These are phyloP conservation scores for Montipora cactus DNA, from an alignment of 64 coral and sea anemone genomes.

Conservation along the genomic window DNA sequence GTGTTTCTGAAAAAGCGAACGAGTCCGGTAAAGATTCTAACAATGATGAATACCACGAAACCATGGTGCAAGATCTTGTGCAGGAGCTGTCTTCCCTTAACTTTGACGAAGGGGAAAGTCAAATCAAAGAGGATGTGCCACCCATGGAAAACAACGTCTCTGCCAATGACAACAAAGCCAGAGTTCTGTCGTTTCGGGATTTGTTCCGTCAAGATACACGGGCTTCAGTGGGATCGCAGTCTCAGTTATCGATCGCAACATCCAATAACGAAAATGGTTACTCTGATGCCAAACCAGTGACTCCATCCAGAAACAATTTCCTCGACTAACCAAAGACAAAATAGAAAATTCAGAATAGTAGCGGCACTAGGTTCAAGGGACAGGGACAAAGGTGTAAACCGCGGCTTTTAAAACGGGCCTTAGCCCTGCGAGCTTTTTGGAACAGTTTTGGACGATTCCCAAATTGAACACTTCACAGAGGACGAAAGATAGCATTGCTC, in stretches of 20 bases:
- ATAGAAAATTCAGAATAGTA: not conserved
- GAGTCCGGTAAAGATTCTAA: not conserved
- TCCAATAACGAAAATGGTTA: slow-evolving; percentile 20
- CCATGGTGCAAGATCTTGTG: slow-evolving; percentile 8
- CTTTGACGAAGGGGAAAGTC: not conserved
- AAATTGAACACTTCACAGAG: too few species aligned
- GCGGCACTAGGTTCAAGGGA: too few species aligned
- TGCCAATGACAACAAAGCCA: not conserved
- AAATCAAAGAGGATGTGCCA: slow-evolving; percentile 6
- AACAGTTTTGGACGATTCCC: too few species aligned
- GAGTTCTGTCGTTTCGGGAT: slow-evolving; percentile 45
- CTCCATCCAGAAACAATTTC: not conserved
- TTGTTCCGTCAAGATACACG: slow-evolving; percentile 36
- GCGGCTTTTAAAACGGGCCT: too few species aligned
- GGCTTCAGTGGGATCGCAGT: not conserved
- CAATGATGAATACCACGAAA: slow-evolving; percentile 5
- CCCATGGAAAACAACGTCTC: not conserved
- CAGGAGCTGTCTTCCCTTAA: slow-evolving; percentile 37
- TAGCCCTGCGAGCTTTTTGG: too few species aligned
- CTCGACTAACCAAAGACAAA: not conserved
- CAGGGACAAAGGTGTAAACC: too few species aligned
- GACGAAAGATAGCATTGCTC: too few species aligned
- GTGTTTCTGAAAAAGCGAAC: not conserved
- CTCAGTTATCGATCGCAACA: not conserved
- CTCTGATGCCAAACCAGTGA: not conserved